These are phyloP conservation scores for Sialis lutaria DNA, from an alignment of 2,888 invertebrate species.

Conservation along the genomic window DNA sequence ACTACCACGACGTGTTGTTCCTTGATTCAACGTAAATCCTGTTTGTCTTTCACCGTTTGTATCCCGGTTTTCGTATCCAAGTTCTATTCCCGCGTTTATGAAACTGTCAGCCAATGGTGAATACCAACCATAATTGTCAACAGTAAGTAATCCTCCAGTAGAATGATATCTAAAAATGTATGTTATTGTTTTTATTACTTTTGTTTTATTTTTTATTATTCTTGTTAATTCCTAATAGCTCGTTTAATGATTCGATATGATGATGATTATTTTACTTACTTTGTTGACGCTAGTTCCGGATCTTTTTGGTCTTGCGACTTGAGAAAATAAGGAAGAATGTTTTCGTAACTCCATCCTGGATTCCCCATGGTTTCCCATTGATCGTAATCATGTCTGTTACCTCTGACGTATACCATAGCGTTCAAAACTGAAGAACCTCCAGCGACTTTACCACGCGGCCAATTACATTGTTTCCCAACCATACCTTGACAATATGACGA, in stretches of 20 bases:
- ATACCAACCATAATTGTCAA: background rate
- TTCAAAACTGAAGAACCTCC: background rate
- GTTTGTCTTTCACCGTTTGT: background rate
- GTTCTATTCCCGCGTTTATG: background rate
- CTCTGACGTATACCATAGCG: background rate
- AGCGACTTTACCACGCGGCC: conserved; percentile 61
- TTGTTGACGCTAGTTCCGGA: background rate
- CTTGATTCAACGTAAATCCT: background rate
- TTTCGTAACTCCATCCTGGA: background rate
- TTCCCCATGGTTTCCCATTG: conserved; percentile 4
- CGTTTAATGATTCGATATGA: too few species aligned
- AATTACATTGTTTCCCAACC: conserved; percentile 49
- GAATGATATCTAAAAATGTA: background rate
- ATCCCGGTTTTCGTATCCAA: background rate
- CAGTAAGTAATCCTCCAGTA: background rate
- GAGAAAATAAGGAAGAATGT: conserved; percentile 6
- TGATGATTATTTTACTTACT: background rate
- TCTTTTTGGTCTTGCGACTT: background rate
- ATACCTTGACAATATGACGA: conserved; percentile 51
- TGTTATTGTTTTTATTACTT: too few species aligned
- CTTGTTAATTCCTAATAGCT: too few species aligned
- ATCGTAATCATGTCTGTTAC: background rate
- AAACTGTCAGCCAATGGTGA: background rate
- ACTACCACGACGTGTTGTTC: background rate
- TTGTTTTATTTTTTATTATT: too few species aligned